Percentiles rank a stretch among this genome's conserved stretches.
Evolutionary conservation across 92 coral and sea anemone species (phyloP).

Genomic region (Siderastrea radians): DNA sequence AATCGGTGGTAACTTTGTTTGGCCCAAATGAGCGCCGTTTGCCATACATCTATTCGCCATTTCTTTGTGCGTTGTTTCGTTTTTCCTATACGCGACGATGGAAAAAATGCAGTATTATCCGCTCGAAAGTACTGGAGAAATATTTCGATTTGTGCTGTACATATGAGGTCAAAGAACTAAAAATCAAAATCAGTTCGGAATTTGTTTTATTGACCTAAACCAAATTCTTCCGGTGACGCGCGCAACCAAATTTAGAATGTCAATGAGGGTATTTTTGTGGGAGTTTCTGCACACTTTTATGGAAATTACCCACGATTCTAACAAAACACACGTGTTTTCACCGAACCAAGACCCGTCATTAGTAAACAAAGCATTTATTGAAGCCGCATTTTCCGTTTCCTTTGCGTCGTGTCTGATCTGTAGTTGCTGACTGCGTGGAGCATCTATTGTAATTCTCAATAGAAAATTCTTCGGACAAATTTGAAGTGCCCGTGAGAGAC

Average conservation of each 20-base stretch:
- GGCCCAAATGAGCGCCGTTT: not conserved
- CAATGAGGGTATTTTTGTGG: not conserved
- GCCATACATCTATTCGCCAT: constrained; percentile 14
- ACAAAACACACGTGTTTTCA: constrained; percentile 2
- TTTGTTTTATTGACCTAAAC: not conserved
- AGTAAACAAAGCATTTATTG: not conserved
- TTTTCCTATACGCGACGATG: not conserved
- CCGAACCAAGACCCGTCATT: not conserved
- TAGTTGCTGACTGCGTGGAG: not conserved
- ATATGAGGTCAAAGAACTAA: not conserved
- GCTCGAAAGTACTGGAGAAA: no score
- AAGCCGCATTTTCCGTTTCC: constrained; percentile 4
- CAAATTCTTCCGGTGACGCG: not conserved
- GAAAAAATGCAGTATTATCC: not conserved
- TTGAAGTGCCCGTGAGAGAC: not conserved
- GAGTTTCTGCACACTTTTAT: no score
- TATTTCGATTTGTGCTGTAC: not conserved
- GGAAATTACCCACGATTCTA: constrained; percentile 3
- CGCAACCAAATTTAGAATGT: not conserved
- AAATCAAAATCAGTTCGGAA: not conserved
- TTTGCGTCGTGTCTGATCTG: not conserved
- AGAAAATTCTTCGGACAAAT: not conserved
- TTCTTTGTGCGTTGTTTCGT: not conserved
- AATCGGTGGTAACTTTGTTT: constrained; percentile 23
- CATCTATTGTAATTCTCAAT: not conserved